Percentiles rank a stretch among this genome's conserved stretches.
phyloP scores from a whole-genome alignment of 2,113 vertebrate genomes.

The Alectura lathami region DNA sequence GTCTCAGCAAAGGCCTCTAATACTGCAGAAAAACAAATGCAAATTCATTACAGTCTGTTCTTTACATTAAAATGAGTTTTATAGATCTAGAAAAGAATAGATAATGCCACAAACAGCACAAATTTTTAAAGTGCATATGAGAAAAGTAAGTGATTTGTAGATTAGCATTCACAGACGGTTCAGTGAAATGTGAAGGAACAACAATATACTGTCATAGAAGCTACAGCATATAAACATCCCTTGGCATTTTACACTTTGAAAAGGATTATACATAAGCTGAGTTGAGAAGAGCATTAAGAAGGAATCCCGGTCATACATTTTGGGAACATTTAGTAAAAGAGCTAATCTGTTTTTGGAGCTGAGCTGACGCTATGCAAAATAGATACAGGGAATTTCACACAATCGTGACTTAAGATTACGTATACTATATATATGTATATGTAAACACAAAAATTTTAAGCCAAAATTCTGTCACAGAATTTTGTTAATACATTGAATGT shows the following conservation, averaged over 20 bases:
- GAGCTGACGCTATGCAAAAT: constrained; percentile 25
- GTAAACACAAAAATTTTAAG: not conserved
- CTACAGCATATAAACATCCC: constrained; percentile 57
- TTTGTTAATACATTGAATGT: not conserved
- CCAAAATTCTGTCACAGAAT: not conserved
- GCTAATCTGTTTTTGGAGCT: constrained; percentile 37
- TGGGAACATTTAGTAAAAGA: constrained; percentile 17
- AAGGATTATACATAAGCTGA: constrained; percentile 59
- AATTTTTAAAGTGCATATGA: constrained; percentile 17
- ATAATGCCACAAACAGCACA: not conserved
- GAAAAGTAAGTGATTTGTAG: constrained; percentile 26
- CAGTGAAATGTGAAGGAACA: constrained; percentile 48
- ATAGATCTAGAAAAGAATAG: not conserved
- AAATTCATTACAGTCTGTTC: not conserved
- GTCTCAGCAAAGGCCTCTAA: not conserved
- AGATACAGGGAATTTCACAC: constrained; percentile 1
- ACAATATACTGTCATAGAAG: constrained; percentile 38
- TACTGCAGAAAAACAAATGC: not conserved
- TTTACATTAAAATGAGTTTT: not conserved
- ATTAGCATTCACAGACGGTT: constrained; percentile 37
- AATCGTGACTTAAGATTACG: not conserved
- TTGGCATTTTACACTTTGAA: constrained; percentile 65
- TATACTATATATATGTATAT: too few relatives aligned
- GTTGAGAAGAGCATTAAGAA: constrained; percentile 60
- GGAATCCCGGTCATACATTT: constrained; percentile 53